phyloP scores from a whole-genome alignment of 1,140 invertebrate genomes.

The Drosophila leontia region DNA sequence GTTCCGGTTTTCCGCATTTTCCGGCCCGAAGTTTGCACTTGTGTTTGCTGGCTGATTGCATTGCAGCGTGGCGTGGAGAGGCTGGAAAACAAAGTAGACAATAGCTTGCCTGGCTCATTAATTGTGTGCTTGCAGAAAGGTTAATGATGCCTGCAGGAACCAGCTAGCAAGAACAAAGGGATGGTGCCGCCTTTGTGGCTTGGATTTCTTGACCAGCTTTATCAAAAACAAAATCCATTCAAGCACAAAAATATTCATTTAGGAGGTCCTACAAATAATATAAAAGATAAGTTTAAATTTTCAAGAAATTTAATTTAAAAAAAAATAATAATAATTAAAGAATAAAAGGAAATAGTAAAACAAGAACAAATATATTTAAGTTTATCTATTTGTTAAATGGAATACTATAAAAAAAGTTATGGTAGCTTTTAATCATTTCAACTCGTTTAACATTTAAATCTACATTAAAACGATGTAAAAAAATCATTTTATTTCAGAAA shows the following conservation, averaged over 20 bases:
- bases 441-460: too few species aligned
- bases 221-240: neutral
- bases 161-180: slow-evolving; percentile 22
- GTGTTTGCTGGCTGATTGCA: slow-evolving; percentile 63
- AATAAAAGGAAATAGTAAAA: neutral
- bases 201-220: slow-evolving; percentile 17
- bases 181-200: slow-evolving; percentile 11
- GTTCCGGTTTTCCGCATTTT: slow-evolving; percentile 13
- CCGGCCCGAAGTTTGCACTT: slow-evolving; percentile 35
- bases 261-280: neutral
- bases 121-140: slow-evolving; percentile 57
- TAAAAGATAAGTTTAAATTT: slow-evolving; percentile 3
- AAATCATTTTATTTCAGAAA: too few species aligned
- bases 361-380: too few species aligned
- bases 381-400: too few species aligned
- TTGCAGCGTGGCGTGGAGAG: slow-evolving; percentile 20
- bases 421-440: too few species aligned
- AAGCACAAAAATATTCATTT: neutral
- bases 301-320: neutral
- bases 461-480: too few species aligned
- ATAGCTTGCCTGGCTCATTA: slow-evolving; percentile 55
- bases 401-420: too few species aligned
- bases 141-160: slow-evolving; percentile 76
- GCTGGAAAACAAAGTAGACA: slow-evolving; percentile 59
- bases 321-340: neutral